Conservation (phyloP, 2,113 vertebrate species). For the Chamaea fasciata region DNA sequence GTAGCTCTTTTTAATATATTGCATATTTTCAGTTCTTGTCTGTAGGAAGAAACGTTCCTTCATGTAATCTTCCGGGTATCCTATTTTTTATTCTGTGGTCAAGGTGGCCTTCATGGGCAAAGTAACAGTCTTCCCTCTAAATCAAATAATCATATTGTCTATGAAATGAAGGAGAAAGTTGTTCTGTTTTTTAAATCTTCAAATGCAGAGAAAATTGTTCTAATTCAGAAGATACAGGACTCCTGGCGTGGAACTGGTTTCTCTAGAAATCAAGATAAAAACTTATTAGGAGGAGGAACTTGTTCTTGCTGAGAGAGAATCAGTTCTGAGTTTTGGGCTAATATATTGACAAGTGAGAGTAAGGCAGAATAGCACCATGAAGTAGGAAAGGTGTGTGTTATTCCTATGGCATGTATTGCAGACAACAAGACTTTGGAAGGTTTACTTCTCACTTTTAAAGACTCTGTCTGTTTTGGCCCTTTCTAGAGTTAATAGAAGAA, state of each 20-base stretch:
- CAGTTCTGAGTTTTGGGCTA: neutral
- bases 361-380: neutral
- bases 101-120: neutral
- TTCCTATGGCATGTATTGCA: neutral
- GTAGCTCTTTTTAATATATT: neutral
- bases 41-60: neutral
- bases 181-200: neutral
- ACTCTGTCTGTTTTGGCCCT: neutral
- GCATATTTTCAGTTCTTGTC: neutral
- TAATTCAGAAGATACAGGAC: neutral
- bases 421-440: neutral
- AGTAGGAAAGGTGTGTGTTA: neutral
- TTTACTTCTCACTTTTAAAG: neutral
- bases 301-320: conserved; percentile 10
- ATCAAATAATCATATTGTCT: neutral
- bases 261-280: conserved; percentile 31
- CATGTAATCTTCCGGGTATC: neutral
- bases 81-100: neutral
- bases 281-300: neutral
- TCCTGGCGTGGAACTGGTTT: conserved; percentile 6
- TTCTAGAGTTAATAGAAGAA: neutral
- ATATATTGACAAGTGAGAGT: neutral
- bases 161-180: neutral
- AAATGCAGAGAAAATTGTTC: neutral
- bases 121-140: neutral